Evolutionary conservation across 1,140 invertebrate species (phyloP).

Genomic region (Drosophila fuyamai): DNA sequence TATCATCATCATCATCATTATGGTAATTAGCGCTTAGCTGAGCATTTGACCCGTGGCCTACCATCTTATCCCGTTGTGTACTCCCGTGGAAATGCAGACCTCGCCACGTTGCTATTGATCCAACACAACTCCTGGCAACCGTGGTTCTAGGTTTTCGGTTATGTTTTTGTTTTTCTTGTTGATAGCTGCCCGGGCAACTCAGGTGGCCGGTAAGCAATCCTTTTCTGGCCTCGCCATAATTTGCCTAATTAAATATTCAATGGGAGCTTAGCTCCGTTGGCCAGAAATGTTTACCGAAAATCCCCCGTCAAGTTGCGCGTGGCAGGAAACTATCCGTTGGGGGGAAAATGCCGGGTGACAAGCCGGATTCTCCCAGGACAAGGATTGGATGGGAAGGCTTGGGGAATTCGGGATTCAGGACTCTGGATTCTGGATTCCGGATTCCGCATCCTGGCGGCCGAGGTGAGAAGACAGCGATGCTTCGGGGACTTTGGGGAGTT

Average conservation of each 20-base stretch:
- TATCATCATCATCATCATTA: slow-evolving; percentile 15
- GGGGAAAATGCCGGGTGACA: slow-evolving; percentile 8
- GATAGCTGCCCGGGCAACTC: slow-evolving; percentile 23
- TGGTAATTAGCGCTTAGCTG: slow-evolving; percentile 14
- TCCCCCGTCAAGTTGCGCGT: slow-evolving; percentile 13
- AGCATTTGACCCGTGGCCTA: slow-evolving; percentile 3
- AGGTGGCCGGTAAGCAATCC: slow-evolving; percentile 18
- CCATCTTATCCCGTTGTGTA: slow-evolving; percentile 15
- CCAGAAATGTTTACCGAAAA: slow-evolving; percentile 17
- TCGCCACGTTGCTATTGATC: slow-evolving; percentile 21
- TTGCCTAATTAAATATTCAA: slow-evolving; percentile 60
- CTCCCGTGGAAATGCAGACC: background rate
- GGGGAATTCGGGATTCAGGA: slow-evolving; percentile 10
- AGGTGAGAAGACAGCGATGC: slow-evolving; percentile 25
- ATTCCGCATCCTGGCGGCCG: too few species aligned
- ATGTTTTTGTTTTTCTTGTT: background rate
- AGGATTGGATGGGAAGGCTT: background rate
- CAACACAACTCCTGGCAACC: slow-evolving; percentile 22
- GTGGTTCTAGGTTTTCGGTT: background rate
- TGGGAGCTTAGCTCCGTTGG: slow-evolving; percentile 10
- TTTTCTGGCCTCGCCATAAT: slow-evolving; percentile 42
- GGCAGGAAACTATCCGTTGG: slow-evolving; percentile 27
- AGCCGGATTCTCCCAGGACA: background rate
- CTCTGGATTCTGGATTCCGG: background rate
- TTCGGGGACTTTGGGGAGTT: slow-evolving; percentile 3